Conservation (phyloP, 30 jellyfish, hydroid and myxozoan genomes). For the Phacellophora camtschatica region DNA sequence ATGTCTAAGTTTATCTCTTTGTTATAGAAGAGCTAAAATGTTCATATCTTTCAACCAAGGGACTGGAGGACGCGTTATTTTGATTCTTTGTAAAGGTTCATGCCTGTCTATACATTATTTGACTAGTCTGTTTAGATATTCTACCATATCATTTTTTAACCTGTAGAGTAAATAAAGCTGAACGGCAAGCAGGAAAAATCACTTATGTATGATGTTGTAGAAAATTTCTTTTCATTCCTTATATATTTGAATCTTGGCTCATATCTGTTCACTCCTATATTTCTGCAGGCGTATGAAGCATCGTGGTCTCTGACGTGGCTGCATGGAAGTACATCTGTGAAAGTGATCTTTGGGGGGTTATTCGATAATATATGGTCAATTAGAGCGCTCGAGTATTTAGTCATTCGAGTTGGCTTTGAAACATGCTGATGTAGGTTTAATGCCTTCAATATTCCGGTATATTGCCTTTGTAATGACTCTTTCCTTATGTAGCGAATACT, state of each 20-base stretch:
- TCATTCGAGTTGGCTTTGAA: conserved; percentile 42
- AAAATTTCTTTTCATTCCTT: not conserved
- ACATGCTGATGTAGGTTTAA: conserved; percentile 16
- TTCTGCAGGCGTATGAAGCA: conserved; percentile 21
- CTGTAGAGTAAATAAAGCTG: too few relatives aligned
- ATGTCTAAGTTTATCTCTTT: not conserved
- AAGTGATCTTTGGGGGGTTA: conserved; percentile 10
- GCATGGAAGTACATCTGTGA: conserved; percentile 15
- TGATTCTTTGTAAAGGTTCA: not conserved
- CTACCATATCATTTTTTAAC: too few relatives aligned
- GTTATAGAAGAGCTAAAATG: not conserved
- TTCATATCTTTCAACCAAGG: not conserved
- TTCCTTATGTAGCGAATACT: too few relatives aligned
- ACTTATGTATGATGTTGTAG: not conserved
- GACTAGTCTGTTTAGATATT: too few relatives aligned
- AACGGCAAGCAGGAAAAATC: not conserved
- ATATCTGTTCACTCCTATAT: not conserved
- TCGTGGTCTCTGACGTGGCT: conserved; percentile 26
- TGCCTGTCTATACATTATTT: not conserved
- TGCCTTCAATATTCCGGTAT: not conserved
- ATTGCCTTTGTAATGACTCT: not conserved
- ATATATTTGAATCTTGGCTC: conserved; percentile 30
- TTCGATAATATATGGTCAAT: not conserved
- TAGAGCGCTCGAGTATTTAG: not conserved
- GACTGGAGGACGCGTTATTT: not conserved